These are phyloP conservation scores for Brachionus asplanchnoidis DNA, from an alignment of 1,140 invertebrate species.

Conservation along the genomic window DNA sequence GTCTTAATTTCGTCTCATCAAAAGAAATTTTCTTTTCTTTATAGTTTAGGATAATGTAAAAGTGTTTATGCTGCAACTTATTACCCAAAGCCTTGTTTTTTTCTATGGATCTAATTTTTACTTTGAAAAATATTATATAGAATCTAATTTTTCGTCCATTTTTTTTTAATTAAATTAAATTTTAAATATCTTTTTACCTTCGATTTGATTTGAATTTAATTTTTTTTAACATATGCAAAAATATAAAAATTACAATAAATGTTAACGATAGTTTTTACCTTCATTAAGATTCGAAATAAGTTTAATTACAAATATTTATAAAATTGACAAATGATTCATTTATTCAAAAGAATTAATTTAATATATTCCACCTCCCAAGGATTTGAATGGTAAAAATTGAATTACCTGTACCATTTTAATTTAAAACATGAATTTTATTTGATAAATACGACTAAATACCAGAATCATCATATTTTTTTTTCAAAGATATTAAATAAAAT, in stretches of 20 bases:
- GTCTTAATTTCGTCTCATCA: no score
- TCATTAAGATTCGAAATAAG: background rate
- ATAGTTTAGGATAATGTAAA: no score
- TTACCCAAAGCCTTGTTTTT: no score
- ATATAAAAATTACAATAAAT: no score
- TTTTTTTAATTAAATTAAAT: no score
- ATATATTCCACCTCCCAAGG: background rate
- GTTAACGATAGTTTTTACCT: no score
- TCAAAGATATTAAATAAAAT: background rate
- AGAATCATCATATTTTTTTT: background rate
- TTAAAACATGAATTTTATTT: background rate
- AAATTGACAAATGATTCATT: no score
- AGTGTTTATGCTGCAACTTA: no score
- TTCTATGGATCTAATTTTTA: no score
- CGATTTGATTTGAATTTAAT: background rate
- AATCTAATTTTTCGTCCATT: no score
- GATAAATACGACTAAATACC: background rate
- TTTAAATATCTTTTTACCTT: background rate
- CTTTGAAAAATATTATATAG: no score
- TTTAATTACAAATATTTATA: background rate
- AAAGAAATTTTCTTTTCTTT: no score
- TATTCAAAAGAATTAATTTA: background rate
- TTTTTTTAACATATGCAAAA: background rate
- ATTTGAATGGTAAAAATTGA: background rate
- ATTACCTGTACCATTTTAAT: background rate